Base-by-base conservation (phyloP, 2,888 invertebrate species). In the Macrosoma leucophasiata region DNA sequence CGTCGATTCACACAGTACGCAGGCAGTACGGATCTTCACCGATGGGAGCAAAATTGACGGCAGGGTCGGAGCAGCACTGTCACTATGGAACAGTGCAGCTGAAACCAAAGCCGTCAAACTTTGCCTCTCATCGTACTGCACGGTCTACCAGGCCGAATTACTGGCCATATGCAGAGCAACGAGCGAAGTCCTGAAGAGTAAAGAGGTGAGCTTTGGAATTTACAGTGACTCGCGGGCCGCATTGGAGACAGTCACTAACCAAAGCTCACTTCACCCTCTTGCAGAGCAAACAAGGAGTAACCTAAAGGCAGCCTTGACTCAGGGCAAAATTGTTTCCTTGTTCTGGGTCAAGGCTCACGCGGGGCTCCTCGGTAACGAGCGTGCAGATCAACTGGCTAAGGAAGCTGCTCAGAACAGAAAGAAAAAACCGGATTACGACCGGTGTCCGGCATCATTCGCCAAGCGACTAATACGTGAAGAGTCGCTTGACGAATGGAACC, bases 341-440 rank as follows among this genome's bases (percentile, higher is more conserved):
- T 41, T 18, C 24, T 51, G 47, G 45, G 25, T 45, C 0, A 46
- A 43, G 24, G 46, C 47, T 0, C 47, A 48, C 6, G 44, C 31
- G 0, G 43, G 43, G 3, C 10, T 38, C 5, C 24, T 15, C n/a
- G 46, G 42, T 0, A 48, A 43, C 11, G 45, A 48, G 14, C 23
- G 46, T 2, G 50, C 46, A 0, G 43, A 46, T 18, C 8, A 37
- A 2, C 35, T 48, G 0, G 43, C 43, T 0, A 48, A 46, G 9
- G 29, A 39, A 1, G 36, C 43, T 1, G 31, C 26, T 0, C 12
- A 27, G n/a, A 0, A 11, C 1, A 36, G 36, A 14, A 31, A 3
- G 1, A n/a, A n/a, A n/a, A 29, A n/a, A 10, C 23, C 31, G 1
- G 14, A 29, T 8, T 29, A 37, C 6, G 33, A 26, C n/a, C 1